Conservation (phyloP, 2,797 vertebrate species). For the Sus cebifrons region DNA sequence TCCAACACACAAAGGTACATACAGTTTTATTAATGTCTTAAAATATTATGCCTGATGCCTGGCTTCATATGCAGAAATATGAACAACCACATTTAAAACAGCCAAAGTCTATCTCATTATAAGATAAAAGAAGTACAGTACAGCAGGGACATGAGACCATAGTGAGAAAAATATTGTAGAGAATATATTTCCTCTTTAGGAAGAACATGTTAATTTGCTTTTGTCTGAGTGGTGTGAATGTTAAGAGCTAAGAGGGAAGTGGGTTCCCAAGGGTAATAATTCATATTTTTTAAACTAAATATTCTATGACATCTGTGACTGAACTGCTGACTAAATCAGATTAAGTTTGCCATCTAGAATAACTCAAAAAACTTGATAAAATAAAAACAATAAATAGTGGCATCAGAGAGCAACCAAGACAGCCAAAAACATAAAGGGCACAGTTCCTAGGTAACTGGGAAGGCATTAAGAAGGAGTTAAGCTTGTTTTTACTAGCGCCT, state of each 20-base stretch:
- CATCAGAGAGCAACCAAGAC: not conserved
- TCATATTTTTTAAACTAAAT: not conserved
- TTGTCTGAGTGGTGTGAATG: not conserved
- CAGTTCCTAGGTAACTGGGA: not conserved
- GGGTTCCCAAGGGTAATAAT: not conserved
- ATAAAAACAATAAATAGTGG: not conserved
- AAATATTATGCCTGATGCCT: not conserved
- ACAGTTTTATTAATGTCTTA: not conserved
- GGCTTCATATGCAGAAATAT: not conserved
- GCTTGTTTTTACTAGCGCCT: not conserved
- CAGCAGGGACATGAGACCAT: not conserved
- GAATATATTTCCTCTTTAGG: not conserved
- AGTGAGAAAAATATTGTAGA: not conserved
- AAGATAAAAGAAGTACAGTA: not conserved
- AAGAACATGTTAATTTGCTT: conserved; percentile 24
- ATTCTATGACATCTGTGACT: not conserved
- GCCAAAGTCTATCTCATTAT: not conserved
- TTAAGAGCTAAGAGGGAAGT: not conserved
- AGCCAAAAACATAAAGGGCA: not conserved
- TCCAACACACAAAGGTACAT: not conserved
- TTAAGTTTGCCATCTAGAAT: not conserved
- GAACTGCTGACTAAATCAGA: not conserved
- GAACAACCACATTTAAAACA: conserved; percentile 2
- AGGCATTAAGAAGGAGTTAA: not conserved
- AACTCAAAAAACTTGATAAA: conserved; percentile 12